phyloP scores from a whole-genome alignment of 2,888 invertebrate genomes.

The Drosophila merina region DNA sequence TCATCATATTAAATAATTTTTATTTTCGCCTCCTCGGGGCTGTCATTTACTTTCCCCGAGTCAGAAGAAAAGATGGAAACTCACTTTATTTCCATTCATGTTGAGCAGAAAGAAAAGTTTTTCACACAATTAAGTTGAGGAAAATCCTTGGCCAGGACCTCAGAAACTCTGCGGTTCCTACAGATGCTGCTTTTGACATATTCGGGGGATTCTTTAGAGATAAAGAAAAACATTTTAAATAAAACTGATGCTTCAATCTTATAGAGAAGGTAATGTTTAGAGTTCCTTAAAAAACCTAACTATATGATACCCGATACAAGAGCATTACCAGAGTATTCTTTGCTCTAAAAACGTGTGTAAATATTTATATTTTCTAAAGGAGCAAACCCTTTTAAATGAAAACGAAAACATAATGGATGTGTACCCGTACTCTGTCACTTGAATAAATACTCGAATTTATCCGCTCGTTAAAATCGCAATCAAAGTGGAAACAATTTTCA shows the following conservation, averaged over 20 bases:
- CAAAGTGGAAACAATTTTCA: conserved; percentile 59
- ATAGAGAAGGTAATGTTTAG: too few relatives aligned
- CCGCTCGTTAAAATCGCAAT: conserved; percentile 18
- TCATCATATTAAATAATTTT: conserved; percentile 56
- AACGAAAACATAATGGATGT: background rate
- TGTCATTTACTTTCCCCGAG: conserved; percentile 53
- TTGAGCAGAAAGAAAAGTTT: conserved; percentile 37
- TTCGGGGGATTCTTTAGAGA: background rate
- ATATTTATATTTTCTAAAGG: too few relatives aligned
- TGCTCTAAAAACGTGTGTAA: background rate
- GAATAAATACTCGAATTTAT: conserved; percentile 3
- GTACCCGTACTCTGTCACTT: conserved; percentile 2
- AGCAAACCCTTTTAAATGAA: background rate
- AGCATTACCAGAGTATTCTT: background rate
- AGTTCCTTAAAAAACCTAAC: background rate
- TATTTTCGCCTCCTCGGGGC: conserved; percentile 29
- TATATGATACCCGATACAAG: background rate
- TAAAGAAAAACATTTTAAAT: too few relatives aligned
- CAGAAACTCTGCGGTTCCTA: too few relatives aligned
- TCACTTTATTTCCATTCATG: conserved; percentile 50
- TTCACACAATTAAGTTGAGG: conserved; percentile 49
- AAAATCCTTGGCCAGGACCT: too few relatives aligned
- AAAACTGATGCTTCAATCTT: too few relatives aligned
- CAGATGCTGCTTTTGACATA: conserved; percentile 28
- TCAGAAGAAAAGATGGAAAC: conserved; percentile 24